These are phyloP conservation scores for Gopherus flavomarginatus DNA, from an alignment of 2,113 vertebrate genomes.

Conservation along the genomic window DNA sequence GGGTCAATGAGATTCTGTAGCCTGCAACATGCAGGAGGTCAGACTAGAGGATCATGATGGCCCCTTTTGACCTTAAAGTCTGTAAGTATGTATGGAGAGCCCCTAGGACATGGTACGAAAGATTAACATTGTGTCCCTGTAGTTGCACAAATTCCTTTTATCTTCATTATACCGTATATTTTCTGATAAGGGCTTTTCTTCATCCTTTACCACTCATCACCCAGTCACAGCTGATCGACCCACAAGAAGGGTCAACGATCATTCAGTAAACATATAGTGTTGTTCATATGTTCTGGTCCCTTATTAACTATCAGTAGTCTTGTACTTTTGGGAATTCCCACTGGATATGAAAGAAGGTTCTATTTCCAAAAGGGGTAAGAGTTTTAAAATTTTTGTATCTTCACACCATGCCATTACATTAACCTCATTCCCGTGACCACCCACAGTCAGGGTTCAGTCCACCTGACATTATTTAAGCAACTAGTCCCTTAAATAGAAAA, in stretches of 20 bases:
- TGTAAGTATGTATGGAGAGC: not conserved
- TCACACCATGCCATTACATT: not conserved
- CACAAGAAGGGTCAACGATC: not conserved
- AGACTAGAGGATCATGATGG: not conserved
- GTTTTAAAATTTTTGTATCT: not conserved
- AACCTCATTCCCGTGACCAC: not conserved
- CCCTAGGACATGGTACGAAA: not conserved
- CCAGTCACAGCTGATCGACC: not conserved
- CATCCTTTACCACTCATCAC: not conserved
- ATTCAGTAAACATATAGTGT: not conserved
- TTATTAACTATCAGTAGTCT: not conserved
- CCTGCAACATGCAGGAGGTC: not conserved
- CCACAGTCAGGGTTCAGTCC: not conserved
- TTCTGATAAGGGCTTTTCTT: not conserved
- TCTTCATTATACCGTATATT: not conserved
- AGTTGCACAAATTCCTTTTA: not conserved
- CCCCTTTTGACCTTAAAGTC: not conserved
- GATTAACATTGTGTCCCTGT: not conserved
- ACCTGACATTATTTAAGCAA: not conserved
- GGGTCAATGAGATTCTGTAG: not conserved
- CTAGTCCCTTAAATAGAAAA: not conserved
- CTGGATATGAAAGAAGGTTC: not conserved
- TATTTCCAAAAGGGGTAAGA: not conserved
- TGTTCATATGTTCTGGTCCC: not conserved
- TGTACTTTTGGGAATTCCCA: not conserved